Evolutionary conservation across 2,113 vertebrate species (phyloP).

Genomic region (Sterna hirundo): DNA sequence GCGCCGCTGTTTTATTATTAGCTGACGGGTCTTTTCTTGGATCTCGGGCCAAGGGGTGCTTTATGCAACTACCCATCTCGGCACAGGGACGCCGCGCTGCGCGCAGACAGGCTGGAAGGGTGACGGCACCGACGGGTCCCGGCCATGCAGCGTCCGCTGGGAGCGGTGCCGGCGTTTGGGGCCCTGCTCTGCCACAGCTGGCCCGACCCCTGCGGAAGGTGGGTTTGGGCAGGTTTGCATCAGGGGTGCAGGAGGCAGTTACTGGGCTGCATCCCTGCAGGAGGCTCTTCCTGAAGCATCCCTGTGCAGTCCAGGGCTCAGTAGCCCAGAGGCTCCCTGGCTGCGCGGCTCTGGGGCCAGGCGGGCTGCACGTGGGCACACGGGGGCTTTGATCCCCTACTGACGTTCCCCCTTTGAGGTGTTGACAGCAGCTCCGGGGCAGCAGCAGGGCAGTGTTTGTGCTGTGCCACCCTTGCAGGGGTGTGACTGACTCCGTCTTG

Average conservation of each 20-base stretch:
- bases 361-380: rapidly evolving
- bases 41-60: rapidly evolving
- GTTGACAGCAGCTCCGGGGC: background rate
- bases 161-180: rapidly evolving
- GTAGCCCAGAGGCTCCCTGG: background rate
- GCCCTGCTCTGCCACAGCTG: rapidly evolving
- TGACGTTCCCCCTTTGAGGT: background rate
- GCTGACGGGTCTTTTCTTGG: background rate
- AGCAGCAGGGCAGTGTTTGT: background rate
- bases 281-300: background rate
- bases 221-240: background rate
- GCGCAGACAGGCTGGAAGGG: background rate
- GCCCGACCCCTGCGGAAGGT: background rate
- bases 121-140: background rate
- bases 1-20: background rate
- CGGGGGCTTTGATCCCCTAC: rapidly evolving
- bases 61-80: rapidly evolving
- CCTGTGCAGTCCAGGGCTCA: background rate
- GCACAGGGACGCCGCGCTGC: background rate
- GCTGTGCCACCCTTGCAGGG: background rate
- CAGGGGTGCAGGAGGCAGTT: background rate
- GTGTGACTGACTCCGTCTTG: background rate
- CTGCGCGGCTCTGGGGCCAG: background rate
- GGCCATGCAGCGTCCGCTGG: rapidly evolving
- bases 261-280: rapidly evolving